Conservation (phyloP, 2,113 vertebrate genomes). For the Spilogale gracilis region DNA sequence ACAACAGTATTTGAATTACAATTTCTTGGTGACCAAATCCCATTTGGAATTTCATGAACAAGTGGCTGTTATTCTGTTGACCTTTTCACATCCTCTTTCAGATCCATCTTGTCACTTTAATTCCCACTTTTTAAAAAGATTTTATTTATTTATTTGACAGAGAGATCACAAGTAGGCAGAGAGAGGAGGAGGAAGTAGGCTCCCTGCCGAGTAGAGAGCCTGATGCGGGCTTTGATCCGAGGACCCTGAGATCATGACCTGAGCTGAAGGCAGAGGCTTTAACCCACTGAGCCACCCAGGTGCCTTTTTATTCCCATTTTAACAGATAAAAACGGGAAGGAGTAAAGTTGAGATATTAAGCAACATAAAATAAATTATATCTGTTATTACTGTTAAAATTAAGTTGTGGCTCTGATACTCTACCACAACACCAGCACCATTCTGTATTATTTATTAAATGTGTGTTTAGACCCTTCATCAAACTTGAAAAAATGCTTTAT, state of each 20-base stretch:
- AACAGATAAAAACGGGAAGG: neutral
- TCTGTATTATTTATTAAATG: neutral
- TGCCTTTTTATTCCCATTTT: neutral
- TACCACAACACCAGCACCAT: neutral
- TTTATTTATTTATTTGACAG: too few relatives aligned
- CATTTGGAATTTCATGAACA: conserved; percentile 62
- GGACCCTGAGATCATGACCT: too few relatives aligned
- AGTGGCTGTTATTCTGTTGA: conserved; percentile 45
- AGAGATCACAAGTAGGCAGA: too few relatives aligned
- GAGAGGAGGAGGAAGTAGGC: too few relatives aligned
- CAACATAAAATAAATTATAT: neutral
- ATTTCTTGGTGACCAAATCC: conserved; percentile 65
- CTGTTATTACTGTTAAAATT: neutral
- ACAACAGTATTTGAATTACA: conserved; percentile 53
- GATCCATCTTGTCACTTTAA: neutral
- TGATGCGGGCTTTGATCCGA: too few relatives aligned
- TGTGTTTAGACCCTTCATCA: neutral
- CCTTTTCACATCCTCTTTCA: conserved; percentile 43
- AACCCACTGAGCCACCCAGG: too few relatives aligned
- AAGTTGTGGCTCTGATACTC: neutral
- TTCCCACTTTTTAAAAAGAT: neutral
- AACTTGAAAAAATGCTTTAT: neutral
- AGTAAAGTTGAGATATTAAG: neutral
- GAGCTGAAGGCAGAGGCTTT: too few relatives aligned
- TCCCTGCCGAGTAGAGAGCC: too few relatives aligned